phyloP scores from a whole-genome alignment of 2,113 vertebrate species.

The Phylloscopus trochiloides region DNA sequence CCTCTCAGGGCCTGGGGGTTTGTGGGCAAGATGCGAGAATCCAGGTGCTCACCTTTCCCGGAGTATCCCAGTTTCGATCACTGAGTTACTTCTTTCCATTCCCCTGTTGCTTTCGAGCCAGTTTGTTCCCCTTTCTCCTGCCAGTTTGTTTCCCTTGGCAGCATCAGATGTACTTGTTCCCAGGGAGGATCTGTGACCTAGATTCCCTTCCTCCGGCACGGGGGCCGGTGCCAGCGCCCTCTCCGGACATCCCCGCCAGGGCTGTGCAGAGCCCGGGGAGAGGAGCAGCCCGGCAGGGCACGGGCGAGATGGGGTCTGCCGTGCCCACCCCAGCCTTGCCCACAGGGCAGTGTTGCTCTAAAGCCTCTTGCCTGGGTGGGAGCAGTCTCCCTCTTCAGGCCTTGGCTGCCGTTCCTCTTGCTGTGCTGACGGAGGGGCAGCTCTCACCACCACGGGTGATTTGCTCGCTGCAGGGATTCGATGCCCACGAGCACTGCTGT shows the following conservation, averaged over 20 bases:
- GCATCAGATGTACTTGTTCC: not conserved
- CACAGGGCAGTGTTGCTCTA: not conserved
- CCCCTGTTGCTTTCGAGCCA: not conserved
- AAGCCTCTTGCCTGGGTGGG: not conserved
- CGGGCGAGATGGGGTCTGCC: fast-evolving
- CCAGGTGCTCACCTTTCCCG: not conserved
- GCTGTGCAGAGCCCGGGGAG: not conserved
- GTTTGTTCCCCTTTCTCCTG: not conserved
- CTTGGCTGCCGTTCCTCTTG: not conserved
- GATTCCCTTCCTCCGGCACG: not conserved
- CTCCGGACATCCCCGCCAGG: not conserved
- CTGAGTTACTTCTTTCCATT: not conserved
- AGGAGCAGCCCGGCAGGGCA: not conserved
- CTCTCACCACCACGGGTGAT: fast-evolving
- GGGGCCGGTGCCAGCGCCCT: not conserved
- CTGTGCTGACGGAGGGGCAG: fast-evolving
- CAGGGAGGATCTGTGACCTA: slow-evolving; percentile 24
- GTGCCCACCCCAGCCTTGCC: not conserved
- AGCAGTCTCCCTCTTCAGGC: not conserved
- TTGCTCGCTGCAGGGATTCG: not conserved
- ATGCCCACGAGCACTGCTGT: not conserved
- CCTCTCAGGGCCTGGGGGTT: not conserved
- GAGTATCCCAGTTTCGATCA: not conserved
- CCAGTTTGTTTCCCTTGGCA: slow-evolving; percentile 51
- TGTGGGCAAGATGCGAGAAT: not conserved